Conservation (phyloP, 2,888 invertebrate genomes). For the Drepana falcataria region DNA sequence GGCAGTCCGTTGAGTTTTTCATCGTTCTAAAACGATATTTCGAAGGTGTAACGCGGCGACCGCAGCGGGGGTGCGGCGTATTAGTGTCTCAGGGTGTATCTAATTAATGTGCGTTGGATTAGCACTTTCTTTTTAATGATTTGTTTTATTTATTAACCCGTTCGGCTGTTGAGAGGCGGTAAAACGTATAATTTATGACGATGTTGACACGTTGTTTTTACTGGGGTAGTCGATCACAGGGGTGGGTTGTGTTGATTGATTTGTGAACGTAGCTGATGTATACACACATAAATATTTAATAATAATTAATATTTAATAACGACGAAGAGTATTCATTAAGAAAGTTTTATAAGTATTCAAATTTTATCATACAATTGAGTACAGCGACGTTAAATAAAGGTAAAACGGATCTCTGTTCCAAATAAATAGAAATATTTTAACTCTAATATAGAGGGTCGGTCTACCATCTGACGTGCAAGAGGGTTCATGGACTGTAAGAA, state of each 20-base stretch:
- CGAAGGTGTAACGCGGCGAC: slow-evolving; percentile 24
- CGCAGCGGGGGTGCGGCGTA: slow-evolving; percentile 29
- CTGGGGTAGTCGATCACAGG: neutral
- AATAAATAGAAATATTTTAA: too few relatives aligned
- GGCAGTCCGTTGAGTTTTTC: slow-evolving; percentile 4
- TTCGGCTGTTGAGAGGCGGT: slow-evolving; percentile 22
- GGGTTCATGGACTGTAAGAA: too few relatives aligned
- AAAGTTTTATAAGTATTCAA: too few relatives aligned
- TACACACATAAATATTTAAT: too few relatives aligned
- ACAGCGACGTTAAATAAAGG: too few relatives aligned
- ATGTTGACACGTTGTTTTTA: neutral
- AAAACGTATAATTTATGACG: slow-evolving; percentile 2
- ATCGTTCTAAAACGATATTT: slow-evolving; percentile 36
- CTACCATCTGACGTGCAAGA: too few relatives aligned
- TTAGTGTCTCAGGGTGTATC: slow-evolving; percentile 30
- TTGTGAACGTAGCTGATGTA: neutral
- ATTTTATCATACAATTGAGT: too few relatives aligned
- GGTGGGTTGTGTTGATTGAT: neutral
- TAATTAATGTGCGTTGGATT: slow-evolving; percentile 48
- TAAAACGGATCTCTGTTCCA: too few relatives aligned
- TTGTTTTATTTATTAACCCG: slow-evolving; percentile 30
- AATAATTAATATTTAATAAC: too few relatives aligned
- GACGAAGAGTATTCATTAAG: too few relatives aligned
- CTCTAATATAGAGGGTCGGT: too few relatives aligned
- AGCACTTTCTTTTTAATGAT: slow-evolving; percentile 44